Evolutionary conservation across 2,113 vertebrate genomes (phyloP).

Genomic region (Odocoileus hemionus): DNA sequence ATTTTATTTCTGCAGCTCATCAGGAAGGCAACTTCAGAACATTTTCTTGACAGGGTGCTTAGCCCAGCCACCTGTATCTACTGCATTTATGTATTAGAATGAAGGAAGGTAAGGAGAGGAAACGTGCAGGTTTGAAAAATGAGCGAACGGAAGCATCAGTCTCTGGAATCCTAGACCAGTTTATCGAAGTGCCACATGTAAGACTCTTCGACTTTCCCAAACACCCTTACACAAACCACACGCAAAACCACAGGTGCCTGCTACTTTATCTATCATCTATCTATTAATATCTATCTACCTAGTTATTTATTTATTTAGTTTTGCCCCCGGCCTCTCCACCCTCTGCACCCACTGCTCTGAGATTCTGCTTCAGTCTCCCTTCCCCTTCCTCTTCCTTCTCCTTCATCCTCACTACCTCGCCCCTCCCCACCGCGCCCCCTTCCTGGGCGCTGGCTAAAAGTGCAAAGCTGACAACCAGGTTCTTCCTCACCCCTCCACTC

Average conservation of each 20-base stretch:
- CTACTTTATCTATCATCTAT: conserved; percentile 32
- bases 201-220: not conserved
- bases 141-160: not conserved
- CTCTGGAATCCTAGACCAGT: not conserved
- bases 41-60: not conserved
- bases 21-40: conserved; percentile 1
- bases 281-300: conserved; percentile 3
- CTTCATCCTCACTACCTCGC: conserved; percentile 63
- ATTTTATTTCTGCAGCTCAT: conserved; percentile 43
- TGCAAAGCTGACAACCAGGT: conserved; percentile 73
- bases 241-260: conserved; percentile 13
- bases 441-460: conserved; percentile 72
- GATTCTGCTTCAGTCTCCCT: conserved; percentile 62
- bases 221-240: not conserved
- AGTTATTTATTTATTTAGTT: conserved; percentile 32
- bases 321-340: not conserved
- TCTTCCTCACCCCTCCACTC: conserved; percentile 36
- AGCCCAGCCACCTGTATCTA: conserved; percentile 48
- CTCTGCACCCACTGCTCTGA: conserved; percentile 58
- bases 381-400: conserved; percentile 66
- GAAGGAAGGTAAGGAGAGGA: not conserved
- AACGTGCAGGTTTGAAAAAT: not conserved
- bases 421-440: conserved; percentile 67
- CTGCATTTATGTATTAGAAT: conserved; percentile 6
- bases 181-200: not conserved